phyloP scores from a whole-genome alignment of 2,113 vertebrate species.

The Cyphomyrus discorhynchus region DNA sequence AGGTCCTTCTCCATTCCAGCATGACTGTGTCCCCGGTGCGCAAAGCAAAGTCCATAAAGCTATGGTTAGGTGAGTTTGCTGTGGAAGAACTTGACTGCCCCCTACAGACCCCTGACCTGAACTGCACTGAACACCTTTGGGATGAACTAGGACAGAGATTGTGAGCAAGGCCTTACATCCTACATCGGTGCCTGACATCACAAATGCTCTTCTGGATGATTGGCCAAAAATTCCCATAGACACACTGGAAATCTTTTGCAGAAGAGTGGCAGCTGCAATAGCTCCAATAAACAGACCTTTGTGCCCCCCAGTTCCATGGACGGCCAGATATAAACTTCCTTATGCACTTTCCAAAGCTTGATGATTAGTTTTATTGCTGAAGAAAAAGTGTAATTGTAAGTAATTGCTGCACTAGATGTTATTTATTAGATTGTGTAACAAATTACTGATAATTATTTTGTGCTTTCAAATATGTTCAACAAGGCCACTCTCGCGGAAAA shows the following conservation, averaged over 20 bases:
- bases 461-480: neutral
- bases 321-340: neutral
- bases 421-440: neutral
- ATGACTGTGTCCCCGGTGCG: neutral
- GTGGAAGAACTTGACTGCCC: neutral
- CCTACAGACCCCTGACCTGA: neutral
- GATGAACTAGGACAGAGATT: neutral
- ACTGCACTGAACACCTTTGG: neutral
- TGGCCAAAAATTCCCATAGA: neutral
- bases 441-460: neutral
- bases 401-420: neutral
- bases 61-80: neutral
- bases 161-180: neutral
- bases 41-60: neutral
- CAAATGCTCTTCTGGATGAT: neutral
- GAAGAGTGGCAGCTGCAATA: neutral
- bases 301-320: neutral
- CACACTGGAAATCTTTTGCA: neutral
- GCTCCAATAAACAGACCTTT: neutral
- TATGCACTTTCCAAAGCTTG: neutral
- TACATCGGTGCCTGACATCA: neutral
- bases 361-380: neutral
- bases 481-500: neutral
- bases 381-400: neutral
- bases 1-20: neutral